These are phyloP conservation scores for Phengaris alcon DNA, from an alignment of 2,888 invertebrate species.

Conservation along the genomic window DNA sequence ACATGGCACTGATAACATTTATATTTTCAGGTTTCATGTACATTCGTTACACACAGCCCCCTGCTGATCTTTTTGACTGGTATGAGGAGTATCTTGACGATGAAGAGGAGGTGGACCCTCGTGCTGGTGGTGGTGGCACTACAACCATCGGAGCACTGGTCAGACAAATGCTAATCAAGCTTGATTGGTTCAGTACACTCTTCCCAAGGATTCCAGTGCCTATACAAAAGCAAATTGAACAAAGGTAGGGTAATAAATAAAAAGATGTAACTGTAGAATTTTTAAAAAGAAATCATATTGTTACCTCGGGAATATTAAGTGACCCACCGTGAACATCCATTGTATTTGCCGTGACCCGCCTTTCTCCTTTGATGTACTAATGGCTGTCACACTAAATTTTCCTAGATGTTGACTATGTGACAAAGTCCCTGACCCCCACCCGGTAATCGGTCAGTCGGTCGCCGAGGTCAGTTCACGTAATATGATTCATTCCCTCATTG, in stretches of 20 bases:
- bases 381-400: too few relatives aligned
- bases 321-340: too few relatives aligned
- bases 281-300: too few relatives aligned
- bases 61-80: constrained; percentile 97
- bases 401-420: too few relatives aligned
- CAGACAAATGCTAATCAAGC: constrained; percentile 94
- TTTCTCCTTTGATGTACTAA: too few relatives aligned
- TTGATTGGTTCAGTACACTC: constrained; percentile 99
- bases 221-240: constrained; percentile 94
- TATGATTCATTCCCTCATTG: too few relatives aligned
- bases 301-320: too few relatives aligned
- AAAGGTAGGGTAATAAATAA: constrained; percentile 65
- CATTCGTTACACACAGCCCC: constrained; percentile 96
- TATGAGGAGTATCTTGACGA: constrained; percentile 97
- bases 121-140: constrained; percentile 96
- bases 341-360: too few relatives aligned
- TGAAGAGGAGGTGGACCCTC: constrained; percentile 97
- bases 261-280: too few relatives aligned
- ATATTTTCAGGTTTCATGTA: constrained; percentile 82
- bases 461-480: too few relatives aligned
- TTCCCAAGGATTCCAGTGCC: constrained; percentile 99
- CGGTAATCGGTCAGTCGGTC: too few relatives aligned
- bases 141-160: constrained; percentile 96
- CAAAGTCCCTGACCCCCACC: too few relatives aligned
- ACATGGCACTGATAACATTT: background rate